A percentile compares a stretch with the other conserved stretches of the same genome.
Evolutionary conservation across 2,888 invertebrate species (phyloP).

Genomic region (Emmelina monodactyla): DNA sequence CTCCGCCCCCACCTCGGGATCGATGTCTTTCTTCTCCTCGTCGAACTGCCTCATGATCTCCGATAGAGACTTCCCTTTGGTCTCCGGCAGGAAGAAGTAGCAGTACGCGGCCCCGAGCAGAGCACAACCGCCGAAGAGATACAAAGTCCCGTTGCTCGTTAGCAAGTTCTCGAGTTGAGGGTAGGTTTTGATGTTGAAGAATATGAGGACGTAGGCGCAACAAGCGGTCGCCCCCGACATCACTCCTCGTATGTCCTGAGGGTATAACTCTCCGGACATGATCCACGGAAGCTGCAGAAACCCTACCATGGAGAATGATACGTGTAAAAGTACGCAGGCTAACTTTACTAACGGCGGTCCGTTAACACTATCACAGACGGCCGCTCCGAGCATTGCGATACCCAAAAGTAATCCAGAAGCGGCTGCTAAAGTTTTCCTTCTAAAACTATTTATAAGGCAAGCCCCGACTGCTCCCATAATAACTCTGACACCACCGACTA

Average conservation of each 20-base stretch:
- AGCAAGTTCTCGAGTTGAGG: slow-evolving; percentile 66
- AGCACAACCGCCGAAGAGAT: slow-evolving; percentile 69
- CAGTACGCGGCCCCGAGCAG: slow-evolving; percentile 69
- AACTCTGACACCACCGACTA: slow-evolving; percentile 72
- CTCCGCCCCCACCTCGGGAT: slow-evolving; percentile 38
- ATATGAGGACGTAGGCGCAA: slow-evolving; percentile 73
- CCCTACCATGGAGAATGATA: slow-evolving; percentile 77
- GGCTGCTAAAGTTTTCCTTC: slow-evolving; percentile 69
- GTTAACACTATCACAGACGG: slow-evolving; percentile 63
- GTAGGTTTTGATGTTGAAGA: slow-evolving; percentile 75
- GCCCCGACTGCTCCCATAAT: slow-evolving; percentile 74
- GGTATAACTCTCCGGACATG: slow-evolving; percentile 77
- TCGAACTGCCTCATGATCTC: slow-evolving; percentile 73
- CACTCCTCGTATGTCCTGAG: slow-evolving; percentile 71
- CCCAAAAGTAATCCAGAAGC: slow-evolving; percentile 72
- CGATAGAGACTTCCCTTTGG: slow-evolving; percentile 71
- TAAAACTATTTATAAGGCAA: slow-evolving; percentile 69
- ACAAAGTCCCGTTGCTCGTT: slow-evolving; percentile 70
- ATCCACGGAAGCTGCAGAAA: slow-evolving; percentile 79
- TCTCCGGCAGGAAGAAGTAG: slow-evolving; percentile 70
- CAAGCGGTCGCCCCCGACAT: slow-evolving; percentile 76
- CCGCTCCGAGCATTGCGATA: slow-evolving; percentile 71
- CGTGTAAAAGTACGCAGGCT: slow-evolving; percentile 71
- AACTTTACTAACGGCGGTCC: slow-evolving; percentile 56
- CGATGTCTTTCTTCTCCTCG: slow-evolving; percentile 39